A percentile compares a stretch with the other conserved stretches of the same genome.
Evolutionary conservation across 2,113 vertebrate species (phyloP).

Genomic region (Myxocyprinus asiaticus): DNA sequence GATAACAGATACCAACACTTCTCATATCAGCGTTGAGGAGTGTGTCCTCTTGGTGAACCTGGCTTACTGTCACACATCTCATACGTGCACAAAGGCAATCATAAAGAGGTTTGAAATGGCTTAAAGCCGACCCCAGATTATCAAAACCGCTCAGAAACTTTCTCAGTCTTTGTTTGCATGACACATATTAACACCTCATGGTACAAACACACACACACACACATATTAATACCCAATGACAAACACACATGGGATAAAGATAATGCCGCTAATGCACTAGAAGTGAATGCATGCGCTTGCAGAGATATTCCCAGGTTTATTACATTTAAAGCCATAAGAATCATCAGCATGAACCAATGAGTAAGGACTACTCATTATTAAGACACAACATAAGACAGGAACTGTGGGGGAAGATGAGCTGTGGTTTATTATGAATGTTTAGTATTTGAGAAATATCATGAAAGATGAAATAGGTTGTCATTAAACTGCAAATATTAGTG

Average conservation of each 20-base stretch:
- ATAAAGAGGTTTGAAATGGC: slow-evolving; percentile 39
- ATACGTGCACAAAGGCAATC: slow-evolving; percentile 34
- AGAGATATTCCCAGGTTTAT: neutral
- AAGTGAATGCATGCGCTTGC: neutral
- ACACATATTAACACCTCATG: slow-evolving; percentile 26
- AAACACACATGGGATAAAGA: slow-evolving; percentile 14
- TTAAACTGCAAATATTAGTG: too few species aligned
- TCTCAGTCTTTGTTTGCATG: slow-evolving; percentile 23
- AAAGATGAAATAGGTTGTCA: too few species aligned
- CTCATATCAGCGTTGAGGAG: slow-evolving; percentile 69
- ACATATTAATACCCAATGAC: neutral
- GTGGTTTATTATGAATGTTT: neutral
- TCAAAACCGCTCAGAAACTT: slow-evolving; percentile 11
- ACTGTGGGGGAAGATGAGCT: neutral
- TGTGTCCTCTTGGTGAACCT: slow-evolving; percentile 75
- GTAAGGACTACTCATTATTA: neutral
- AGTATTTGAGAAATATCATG: too few species aligned
- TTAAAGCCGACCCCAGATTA: slow-evolving; percentile 32
- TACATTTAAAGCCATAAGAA: neutral
- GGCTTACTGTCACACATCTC: slow-evolving; percentile 53
- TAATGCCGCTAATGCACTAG: neutral
- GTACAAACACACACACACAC: slow-evolving; percentile 9
- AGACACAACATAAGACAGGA: neutral
- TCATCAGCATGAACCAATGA: too few species aligned
- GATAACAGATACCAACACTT: slow-evolving; percentile 71